Evolutionary conservation across 2,113 vertebrate species (phyloP).

Genomic region (Taurulus bubalis): DNA sequence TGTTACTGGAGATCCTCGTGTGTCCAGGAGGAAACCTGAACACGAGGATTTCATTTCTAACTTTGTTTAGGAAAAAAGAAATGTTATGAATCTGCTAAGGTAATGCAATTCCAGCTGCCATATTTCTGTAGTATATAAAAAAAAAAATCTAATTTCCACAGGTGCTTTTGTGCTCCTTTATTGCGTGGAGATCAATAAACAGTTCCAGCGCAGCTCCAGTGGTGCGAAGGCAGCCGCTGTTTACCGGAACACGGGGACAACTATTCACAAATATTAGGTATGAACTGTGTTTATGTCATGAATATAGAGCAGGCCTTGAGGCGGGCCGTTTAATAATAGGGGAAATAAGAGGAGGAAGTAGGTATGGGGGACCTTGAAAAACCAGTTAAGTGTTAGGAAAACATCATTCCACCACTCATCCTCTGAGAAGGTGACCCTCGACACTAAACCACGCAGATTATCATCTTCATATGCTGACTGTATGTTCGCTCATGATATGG

Average conservation of each 20-base stretch:
- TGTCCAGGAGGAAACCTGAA: slow-evolving; percentile 51
- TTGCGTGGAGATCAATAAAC: slow-evolving; percentile 81
- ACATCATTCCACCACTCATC: slow-evolving; percentile 23
- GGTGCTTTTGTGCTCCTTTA: slow-evolving; percentile 73
- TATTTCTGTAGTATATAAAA: slow-evolving; percentile 71
- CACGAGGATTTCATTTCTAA: slow-evolving; percentile 76
- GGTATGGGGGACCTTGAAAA: slow-evolving; percentile 64
- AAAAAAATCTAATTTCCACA: slow-evolving; percentile 78
- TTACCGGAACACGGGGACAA: slow-evolving; percentile 72
- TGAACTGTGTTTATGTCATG: slow-evolving; percentile 75
- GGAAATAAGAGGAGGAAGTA: slow-evolving; percentile 40
- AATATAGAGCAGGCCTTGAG: slow-evolving; percentile 80
- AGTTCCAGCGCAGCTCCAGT: slow-evolving; percentile 64
- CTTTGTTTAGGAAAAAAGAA: slow-evolving; percentile 67
- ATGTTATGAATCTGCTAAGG: slow-evolving; percentile 64
- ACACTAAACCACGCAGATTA: slow-evolving; percentile 29
- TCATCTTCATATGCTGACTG: slow-evolving; percentile 46
- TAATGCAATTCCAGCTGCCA: slow-evolving; percentile 75
- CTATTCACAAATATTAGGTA: slow-evolving; percentile 77
- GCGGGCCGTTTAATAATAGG: slow-evolving; percentile 66
- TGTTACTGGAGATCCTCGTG: slow-evolving; percentile 59
- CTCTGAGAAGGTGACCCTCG: slow-evolving; percentile 56
- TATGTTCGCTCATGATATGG: slow-evolving; percentile 13
- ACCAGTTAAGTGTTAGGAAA: slow-evolving; percentile 51
- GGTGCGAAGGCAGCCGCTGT: slow-evolving; percentile 63